These are phyloP conservation scores for Tetranychus truncatus DNA, from an alignment of 2,888 invertebrate species.

Conservation along the genomic window DNA sequence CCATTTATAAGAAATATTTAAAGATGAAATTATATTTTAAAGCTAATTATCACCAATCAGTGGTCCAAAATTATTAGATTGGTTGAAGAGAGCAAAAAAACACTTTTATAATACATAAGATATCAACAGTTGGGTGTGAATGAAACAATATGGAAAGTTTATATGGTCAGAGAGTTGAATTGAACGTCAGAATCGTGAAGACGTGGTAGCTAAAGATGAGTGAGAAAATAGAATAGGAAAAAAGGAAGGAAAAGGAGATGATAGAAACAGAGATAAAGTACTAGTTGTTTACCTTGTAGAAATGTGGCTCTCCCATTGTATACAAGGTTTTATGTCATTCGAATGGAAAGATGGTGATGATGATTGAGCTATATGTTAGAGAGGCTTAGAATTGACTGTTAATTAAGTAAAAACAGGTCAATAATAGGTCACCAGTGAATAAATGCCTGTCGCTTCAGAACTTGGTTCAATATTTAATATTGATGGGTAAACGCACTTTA, in stretches of 20 bases:
- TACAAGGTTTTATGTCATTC: not conserved
- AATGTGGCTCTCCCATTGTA: slow-evolving; percentile 4
- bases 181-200: slow-evolving; percentile 4
- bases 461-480: too few relatives aligned
- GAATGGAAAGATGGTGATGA: not conserved
- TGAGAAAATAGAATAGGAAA: slow-evolving; percentile 3
- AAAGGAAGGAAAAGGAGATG: not conserved
- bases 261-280: not conserved
- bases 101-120: not conserved
- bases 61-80: not conserved
- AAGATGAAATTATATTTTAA: not conserved
- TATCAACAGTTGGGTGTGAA: not conserved
- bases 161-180: not conserved
- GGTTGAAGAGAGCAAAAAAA: not conserved
- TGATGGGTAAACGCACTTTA: too few relatives aligned
- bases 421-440: too few relatives aligned
- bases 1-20: not conserved
- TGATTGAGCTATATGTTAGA: not conserved
- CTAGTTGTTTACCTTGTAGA: slow-evolving; percentile 13
- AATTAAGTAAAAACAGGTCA: too few relatives aligned
- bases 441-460: too few relatives aligned
- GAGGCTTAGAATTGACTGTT: not conserved
- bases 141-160: not conserved
- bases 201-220: slow-evolving; percentile 1
- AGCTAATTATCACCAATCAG: not conserved